phyloP scores from a whole-genome alignment of 2,888 invertebrate species.

The Pyrgus malvae region DNA sequence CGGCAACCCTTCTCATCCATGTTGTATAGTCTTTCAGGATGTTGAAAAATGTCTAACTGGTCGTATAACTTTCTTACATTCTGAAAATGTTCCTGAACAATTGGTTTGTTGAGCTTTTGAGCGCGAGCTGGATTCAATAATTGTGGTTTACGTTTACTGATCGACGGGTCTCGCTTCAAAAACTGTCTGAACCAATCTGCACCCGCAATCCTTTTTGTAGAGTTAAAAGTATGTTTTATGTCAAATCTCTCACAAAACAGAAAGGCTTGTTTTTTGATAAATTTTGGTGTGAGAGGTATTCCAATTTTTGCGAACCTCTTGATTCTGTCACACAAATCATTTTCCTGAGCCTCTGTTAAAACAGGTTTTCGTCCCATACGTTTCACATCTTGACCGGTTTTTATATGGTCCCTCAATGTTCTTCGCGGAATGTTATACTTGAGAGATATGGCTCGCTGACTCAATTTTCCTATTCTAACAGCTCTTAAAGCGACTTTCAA shows the following conservation, averaged over 20 bases:
- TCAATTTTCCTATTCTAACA: too few species aligned
- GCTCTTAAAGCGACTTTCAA: too few species aligned
- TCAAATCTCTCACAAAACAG: conserved; percentile 24
- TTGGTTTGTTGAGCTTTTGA: conserved; percentile 28
- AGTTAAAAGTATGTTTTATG: conserved; percentile 26
- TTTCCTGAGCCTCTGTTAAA: too few species aligned
- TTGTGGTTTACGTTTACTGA: too few species aligned
- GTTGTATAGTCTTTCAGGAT: conserved; percentile 33
- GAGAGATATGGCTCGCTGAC: too few species aligned
- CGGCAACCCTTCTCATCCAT: conserved; percentile 30
- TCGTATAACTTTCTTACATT: conserved; percentile 33
- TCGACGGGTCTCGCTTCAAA: neutral
- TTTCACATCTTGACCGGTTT: too few species aligned
- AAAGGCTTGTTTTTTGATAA: conserved; percentile 29
- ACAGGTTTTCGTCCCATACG: too few species aligned
- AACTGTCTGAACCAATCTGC: conserved; percentile 20
- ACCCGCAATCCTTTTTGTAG: conserved; percentile 13
- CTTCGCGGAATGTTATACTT: too few species aligned
- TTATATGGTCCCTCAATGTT: too few species aligned
- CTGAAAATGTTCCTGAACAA: conserved; percentile 33
- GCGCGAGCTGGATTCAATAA: too few species aligned
- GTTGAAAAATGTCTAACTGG: conserved; percentile 30
- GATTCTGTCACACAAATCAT: too few species aligned
- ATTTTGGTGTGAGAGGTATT: conserved; percentile 39
- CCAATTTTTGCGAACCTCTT: conserved; percentile 39